Conservation (phyloP, 2,888 invertebrate genomes). For the Embidobia sp. region DNA sequence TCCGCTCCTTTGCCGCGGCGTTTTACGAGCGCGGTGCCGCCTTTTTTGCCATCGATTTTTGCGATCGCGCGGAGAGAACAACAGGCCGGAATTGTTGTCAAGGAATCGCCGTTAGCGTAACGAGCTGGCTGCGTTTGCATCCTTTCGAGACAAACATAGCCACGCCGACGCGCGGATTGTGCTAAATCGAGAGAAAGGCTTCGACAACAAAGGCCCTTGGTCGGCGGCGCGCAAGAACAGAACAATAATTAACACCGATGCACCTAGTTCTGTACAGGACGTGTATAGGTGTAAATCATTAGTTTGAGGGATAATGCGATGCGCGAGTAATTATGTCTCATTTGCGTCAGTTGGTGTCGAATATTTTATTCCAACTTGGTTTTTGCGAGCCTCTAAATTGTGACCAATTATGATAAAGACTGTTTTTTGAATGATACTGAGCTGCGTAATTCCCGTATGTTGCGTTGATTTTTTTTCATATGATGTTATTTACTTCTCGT, state of each 20-base stretch:
- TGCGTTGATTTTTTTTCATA: too few relatives aligned
- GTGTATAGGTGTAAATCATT: constrained; percentile 42
- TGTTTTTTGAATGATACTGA: background rate
- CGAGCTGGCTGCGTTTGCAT: constrained; percentile 48
- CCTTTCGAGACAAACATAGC: constrained; percentile 43
- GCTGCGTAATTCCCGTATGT: background rate
- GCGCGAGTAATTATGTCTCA: constrained; percentile 42
- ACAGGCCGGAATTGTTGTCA: constrained; percentile 15
- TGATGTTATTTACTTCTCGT: too few relatives aligned
- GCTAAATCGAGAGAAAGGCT: constrained; percentile 54
- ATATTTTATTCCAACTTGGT: constrained; percentile 6
- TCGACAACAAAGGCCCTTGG: constrained; percentile 47
- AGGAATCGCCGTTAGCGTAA: constrained; percentile 38
- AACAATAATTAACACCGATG: constrained; percentile 44
- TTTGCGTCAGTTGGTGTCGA: constrained; percentile 24
- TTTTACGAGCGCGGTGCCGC: constrained; percentile 62
- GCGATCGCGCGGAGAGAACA: constrained; percentile 24
- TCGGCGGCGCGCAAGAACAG: constrained; percentile 17
- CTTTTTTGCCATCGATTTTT: constrained; percentile 54
- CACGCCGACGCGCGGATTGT: constrained; percentile 26
- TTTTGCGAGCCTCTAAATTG: background rate
- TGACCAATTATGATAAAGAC: background rate
- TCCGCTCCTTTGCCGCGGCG: constrained; percentile 56
- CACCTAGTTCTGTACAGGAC: constrained; percentile 42
- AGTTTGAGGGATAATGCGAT: constrained; percentile 37